phyloP scores from a whole-genome alignment of 2,113 vertebrate genomes.

The Grallaria varia region DNA sequence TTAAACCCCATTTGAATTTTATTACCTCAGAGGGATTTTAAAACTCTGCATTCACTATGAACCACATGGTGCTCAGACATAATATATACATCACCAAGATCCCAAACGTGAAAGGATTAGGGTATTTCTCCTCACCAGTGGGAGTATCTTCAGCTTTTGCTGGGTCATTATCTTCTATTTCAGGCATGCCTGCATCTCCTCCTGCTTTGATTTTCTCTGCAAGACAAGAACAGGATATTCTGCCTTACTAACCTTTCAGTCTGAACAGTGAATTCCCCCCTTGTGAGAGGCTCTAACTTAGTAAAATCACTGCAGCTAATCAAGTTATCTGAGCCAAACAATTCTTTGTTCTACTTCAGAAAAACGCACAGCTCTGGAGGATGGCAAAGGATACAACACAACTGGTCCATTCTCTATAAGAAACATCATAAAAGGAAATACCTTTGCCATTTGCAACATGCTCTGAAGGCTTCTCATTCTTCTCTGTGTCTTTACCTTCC shows the following conservation, averaged over 20 bases:
- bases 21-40: background rate
- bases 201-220: conserved; percentile 85
- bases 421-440: conserved; percentile 6
- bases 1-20: background rate
- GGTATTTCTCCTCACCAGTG: conserved; percentile 77
- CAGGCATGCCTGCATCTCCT: conserved; percentile 97
- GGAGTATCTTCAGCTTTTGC: conserved; percentile 86
- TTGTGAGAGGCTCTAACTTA: background rate
- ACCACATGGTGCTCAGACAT: background rate
- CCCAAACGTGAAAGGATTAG: background rate
- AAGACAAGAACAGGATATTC: conserved; percentile 36
- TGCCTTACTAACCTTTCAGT: background rate
- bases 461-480: conserved; percentile 74
- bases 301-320: background rate
- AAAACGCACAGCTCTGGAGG: background rate
- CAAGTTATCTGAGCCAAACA: background rate
- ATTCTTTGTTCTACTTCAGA: background rate
- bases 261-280: background rate
- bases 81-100: background rate
- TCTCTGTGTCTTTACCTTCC: conserved; percentile 28
- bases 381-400: background rate
- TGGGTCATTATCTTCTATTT: conserved; percentile 93
- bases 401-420: background rate
- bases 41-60: background rate
- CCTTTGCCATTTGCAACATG: conserved; percentile 69